A percentile compares a stretch with the other conserved stretches of the same genome.
Evolutionary conservation across 2,888 invertebrate genomes (phyloP).

Genomic region (Plagodis dolabraria): DNA sequence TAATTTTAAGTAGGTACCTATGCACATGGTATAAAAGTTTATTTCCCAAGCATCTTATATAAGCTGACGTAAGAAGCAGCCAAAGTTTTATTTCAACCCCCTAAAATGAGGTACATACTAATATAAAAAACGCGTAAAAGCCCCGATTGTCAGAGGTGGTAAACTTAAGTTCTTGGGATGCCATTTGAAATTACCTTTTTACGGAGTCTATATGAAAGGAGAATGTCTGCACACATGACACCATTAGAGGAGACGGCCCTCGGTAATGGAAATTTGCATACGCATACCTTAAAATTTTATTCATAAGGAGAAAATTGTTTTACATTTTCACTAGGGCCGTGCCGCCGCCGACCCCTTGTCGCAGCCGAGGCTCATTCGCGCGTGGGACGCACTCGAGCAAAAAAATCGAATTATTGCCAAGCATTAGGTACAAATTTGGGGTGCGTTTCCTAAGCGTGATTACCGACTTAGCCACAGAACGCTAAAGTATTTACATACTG

Average conservation of each 20-base stretch:
- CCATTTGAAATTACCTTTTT: conserved; percentile 63
- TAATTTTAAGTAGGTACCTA: conserved; percentile 1
- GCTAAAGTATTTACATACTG: too few relatives aligned
- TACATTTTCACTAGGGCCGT: conserved; percentile 55
- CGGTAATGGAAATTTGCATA: conserved; percentile 81
- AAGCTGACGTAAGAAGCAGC: conserved; percentile 12
- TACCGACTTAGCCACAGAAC: conserved; percentile 31
- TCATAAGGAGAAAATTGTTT: conserved; percentile 83
- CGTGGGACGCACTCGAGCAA: conserved; percentile 61
- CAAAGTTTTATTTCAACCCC: conserved; percentile 12
- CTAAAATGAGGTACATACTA: conserved; percentile 8
- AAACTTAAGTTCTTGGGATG: conserved; percentile 44
- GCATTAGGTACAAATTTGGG: conserved; percentile 58
- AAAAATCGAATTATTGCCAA: conserved; percentile 76
- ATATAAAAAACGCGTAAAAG: conserved; percentile 33
- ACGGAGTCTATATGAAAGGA: conserved; percentile 69
- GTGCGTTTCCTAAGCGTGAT: conserved; percentile 60
- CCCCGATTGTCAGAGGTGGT: conserved; percentile 40
- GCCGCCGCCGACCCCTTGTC: conserved; percentile 19
- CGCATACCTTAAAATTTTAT: conserved; percentile 80
- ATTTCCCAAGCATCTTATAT: conserved; percentile 1
- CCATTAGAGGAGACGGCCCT: conserved; percentile 70
- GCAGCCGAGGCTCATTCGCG: conserved; percentile 32
- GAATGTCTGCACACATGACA: conserved; percentile 73
- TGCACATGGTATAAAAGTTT: conserved; percentile 1